Evolutionary conservation across 2,888 invertebrate genomes (phyloP).

Genomic region (Bombyx huttoni): DNA sequence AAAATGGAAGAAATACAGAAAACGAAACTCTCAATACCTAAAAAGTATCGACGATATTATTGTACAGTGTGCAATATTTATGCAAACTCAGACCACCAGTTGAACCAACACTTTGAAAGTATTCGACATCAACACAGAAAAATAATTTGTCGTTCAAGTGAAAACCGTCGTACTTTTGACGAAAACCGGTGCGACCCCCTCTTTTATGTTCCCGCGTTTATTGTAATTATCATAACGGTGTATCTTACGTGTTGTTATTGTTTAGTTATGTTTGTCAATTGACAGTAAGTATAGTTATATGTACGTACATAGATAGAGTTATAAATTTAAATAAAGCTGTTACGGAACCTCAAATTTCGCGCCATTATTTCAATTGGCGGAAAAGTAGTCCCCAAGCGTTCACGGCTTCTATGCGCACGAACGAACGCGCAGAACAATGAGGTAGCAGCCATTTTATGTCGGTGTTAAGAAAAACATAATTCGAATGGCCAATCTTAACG

Average conservation of each 20-base stretch:
- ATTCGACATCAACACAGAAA: constrained; percentile 46
- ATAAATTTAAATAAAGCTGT: constrained; percentile 37
- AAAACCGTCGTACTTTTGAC: constrained; percentile 18
- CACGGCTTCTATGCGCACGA: constrained; percentile 74
- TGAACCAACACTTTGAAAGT: constrained; percentile 56
- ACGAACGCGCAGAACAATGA: constrained; percentile 74
- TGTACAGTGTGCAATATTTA: constrained; percentile 43
- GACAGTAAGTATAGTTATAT: constrained; percentile 13
- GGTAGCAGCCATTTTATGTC: constrained; percentile 74
- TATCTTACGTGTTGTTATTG: constrained; percentile 40
- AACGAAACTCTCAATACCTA: constrained; percentile 14
- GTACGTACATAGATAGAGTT: constrained; percentile 21
- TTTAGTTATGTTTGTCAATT: constrained; percentile 26
- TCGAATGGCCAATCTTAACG: constrained; percentile 72
- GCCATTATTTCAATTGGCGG: constrained; percentile 73
- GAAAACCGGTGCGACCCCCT: constrained; percentile 26
- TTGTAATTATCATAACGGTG: constrained; percentile 35
- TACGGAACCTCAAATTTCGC: constrained; percentile 68
- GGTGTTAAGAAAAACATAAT: constrained; percentile 73
- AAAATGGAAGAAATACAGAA: constrained; percentile 19
- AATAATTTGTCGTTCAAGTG: constrained; percentile 23
- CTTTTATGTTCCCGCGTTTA: constrained; percentile 39
- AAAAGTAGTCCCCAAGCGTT: constrained; percentile 72
- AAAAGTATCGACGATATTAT: constrained; percentile 37
- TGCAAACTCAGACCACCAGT: constrained; percentile 58